Evolutionary conservation across 2,888 invertebrate species (phyloP).

Genomic region (Archips xylosteana): DNA sequence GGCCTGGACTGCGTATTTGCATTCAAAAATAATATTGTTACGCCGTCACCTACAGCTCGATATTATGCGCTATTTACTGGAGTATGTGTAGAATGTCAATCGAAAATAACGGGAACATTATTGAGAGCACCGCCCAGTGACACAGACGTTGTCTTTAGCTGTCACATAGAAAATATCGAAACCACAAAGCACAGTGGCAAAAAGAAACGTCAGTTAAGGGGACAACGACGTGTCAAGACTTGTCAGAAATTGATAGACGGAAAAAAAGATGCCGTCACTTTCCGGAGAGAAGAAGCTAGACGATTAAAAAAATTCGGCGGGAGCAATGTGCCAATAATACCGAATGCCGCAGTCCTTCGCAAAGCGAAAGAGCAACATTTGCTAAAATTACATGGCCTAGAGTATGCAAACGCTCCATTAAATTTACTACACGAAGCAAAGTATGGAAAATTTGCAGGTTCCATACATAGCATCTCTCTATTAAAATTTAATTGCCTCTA

Average conservation of each 20-base stretch:
- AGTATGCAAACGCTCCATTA: conserved; percentile 4
- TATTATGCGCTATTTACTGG: conserved; percentile 19
- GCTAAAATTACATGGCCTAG: conserved; percentile 5
- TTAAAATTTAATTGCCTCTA: conserved; percentile 1
- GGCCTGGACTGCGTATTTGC: conserved; percentile 28
- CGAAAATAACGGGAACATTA: conserved; percentile 17
- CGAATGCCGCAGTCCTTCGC: conserved; percentile 5
- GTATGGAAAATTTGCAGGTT: background rate
- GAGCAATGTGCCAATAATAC: background rate
- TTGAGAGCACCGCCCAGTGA: background rate
- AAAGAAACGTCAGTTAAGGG: conserved; percentile 10
- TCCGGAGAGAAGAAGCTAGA: conserved; percentile 4
- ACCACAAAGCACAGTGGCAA: conserved; percentile 11
- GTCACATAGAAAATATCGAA: background rate
- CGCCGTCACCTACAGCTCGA: background rate
- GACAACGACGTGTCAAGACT: background rate
- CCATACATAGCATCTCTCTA: conserved; percentile 8
- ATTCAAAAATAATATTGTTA: conserved; percentile 17
- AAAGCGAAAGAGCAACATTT: conserved; percentile 6
- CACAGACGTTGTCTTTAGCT: conserved; percentile 3
- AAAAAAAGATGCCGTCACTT: background rate
- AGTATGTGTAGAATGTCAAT: conserved; percentile 3
- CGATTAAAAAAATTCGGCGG: background rate
- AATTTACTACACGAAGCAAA: conserved; percentile 1
- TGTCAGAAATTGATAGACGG: conserved; percentile 1